These are phyloP conservation scores for Tolypeutes matacus DNA, from an alignment of 2,797 vertebrate genomes.

Conservation along the genomic window DNA sequence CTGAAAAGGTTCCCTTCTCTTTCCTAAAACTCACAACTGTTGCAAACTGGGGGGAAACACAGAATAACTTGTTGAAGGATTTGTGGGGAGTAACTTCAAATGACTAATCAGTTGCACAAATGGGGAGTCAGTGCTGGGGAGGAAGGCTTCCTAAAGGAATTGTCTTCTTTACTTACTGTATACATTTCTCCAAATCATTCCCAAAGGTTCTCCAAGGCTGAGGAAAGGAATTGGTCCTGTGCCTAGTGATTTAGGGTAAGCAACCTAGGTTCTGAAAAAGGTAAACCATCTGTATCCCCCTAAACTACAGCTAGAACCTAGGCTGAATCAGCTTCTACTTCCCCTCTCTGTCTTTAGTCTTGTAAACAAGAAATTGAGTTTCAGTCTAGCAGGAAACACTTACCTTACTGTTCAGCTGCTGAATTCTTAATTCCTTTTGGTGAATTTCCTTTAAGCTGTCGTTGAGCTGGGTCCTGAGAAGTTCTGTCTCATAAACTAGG, in stretches of 20 bases:
- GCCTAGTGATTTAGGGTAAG: background rate
- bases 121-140: background rate
- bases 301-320: background rate
- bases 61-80: background rate
- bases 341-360: background rate
- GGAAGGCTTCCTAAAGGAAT: background rate
- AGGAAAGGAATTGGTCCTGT: background rate
- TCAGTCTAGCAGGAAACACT: constrained; percentile 44
- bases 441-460: constrained; percentile 90
- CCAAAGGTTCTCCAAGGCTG: background rate
- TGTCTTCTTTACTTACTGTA: background rate
- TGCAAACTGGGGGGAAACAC: background rate
- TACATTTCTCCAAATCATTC: constrained; percentile 21
- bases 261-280: background rate
- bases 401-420: constrained; percentile 90
- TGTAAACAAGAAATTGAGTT: constrained; percentile 28
- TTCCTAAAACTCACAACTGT: background rate
- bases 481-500: constrained; percentile 84
- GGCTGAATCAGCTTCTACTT: background rate
- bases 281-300: background rate
- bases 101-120: background rate
- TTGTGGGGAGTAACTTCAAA: background rate
- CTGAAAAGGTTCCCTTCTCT: background rate
- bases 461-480: constrained; percentile 86
- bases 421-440: constrained; percentile 90